Conservation (phyloP, 2,113 vertebrate species). For the Lepus timidus region DNA sequence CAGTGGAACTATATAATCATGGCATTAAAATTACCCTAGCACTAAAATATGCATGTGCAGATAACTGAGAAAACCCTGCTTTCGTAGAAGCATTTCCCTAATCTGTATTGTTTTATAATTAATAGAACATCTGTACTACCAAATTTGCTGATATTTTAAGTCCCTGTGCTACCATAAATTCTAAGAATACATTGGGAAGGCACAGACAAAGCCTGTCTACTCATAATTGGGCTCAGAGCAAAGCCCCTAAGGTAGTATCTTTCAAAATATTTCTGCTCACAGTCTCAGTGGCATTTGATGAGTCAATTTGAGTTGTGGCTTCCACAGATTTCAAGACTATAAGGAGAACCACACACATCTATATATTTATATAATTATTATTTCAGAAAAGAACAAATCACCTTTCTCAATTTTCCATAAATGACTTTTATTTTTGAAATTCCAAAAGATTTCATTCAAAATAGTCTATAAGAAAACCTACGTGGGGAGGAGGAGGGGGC, state of each 20-base stretch:
- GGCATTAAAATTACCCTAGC: slow-evolving; percentile 52
- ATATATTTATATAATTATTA: slow-evolving; percentile 37
- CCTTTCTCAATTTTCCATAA: slow-evolving; percentile 18
- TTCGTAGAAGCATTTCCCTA: slow-evolving; percentile 55
- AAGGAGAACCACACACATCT: slow-evolving; percentile 41
- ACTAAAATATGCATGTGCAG: not conserved
- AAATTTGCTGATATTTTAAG: slow-evolving; percentile 61
- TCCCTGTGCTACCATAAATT: slow-evolving; percentile 54
- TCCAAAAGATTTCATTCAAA: slow-evolving; percentile 26
- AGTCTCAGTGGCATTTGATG: slow-evolving; percentile 68
- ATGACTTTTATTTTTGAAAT: slow-evolving; percentile 54
- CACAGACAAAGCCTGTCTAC: slow-evolving; percentile 30
- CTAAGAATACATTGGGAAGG: slow-evolving; percentile 37
- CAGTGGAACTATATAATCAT: slow-evolving; percentile 40
- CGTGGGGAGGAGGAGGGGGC: not conserved
- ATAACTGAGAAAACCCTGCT: slow-evolving; percentile 37
- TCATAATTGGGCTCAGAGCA: slow-evolving; percentile 78
- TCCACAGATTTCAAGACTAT: slow-evolving; percentile 47
- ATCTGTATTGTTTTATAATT: slow-evolving; percentile 44
- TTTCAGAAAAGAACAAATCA: slow-evolving; percentile 63
- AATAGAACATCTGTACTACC: slow-evolving; percentile 32
- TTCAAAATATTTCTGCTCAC: slow-evolving; percentile 68
- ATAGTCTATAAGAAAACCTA: not conserved
- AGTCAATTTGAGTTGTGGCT: slow-evolving; percentile 70
- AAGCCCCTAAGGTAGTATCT: slow-evolving; percentile 65